Conservation (phyloP, 2,888 invertebrate species). For the Hemicrepidius hirtus region DNA sequence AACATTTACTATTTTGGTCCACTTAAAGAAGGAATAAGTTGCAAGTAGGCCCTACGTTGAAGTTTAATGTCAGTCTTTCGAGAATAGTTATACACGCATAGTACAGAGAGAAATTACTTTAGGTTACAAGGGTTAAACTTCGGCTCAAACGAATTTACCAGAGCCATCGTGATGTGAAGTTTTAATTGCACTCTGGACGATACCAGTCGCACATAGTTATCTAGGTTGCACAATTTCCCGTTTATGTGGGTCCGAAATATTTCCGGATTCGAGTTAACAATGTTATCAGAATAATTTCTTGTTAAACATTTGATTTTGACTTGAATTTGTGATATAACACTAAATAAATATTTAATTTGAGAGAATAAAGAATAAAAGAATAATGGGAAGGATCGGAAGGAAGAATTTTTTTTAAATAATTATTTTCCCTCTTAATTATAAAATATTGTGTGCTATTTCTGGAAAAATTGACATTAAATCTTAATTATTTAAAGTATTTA, state of each 20-base stretch:
- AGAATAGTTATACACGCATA: background rate
- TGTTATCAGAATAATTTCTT: background rate
- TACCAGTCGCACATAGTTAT: background rate
- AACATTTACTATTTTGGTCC: constrained; percentile 53
- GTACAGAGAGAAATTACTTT: background rate
- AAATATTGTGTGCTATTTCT: background rate
- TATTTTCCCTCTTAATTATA: too few species aligned
- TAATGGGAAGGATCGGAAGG: too few species aligned
- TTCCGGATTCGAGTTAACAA: constrained; percentile 1
- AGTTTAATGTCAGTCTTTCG: constrained; percentile 26
- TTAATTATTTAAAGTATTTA: constrained; percentile 7
- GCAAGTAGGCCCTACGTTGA: constrained; percentile 50
- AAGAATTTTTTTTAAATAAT: too few species aligned
- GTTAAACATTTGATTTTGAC: too few species aligned
- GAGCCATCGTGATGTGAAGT: background rate
- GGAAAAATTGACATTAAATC: constrained; percentile 15
- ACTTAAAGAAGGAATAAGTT: constrained; percentile 56
- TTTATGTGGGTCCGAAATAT: background rate
- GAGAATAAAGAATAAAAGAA: too few species aligned
- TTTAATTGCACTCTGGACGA: constrained; percentile 4
- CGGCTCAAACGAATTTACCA: background rate
- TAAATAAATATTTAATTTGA: too few species aligned
- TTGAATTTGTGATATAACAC: too few species aligned
- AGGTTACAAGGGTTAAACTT: background rate
- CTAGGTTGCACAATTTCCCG: constrained; percentile 6